phyloP scores from a whole-genome alignment of 2,113 vertebrate genomes.

The Chaetodon auriga region DNA sequence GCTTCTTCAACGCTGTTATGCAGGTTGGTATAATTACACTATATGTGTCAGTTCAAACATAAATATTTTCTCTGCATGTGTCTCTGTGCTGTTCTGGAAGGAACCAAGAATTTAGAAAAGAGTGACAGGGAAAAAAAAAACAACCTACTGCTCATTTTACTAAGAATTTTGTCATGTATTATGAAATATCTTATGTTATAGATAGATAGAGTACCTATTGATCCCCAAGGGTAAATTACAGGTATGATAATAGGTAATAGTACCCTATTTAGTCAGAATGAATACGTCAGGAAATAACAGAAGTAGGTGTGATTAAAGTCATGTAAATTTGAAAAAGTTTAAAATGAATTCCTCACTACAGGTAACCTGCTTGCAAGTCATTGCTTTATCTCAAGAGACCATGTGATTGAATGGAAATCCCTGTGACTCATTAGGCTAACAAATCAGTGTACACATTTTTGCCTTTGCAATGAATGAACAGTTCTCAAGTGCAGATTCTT shows the following conservation, averaged over 20 bases:
- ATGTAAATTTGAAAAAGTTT: too few species aligned
- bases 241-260: not conserved
- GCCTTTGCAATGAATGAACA: not conserved
- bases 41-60: not conserved
- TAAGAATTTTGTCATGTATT: not conserved
- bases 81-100: not conserved
- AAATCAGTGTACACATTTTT: not conserved
- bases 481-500: constrained; percentile 5
- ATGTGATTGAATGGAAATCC: not conserved
- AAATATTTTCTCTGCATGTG: not conserved
- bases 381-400: constrained; percentile 9
- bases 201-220: too few species aligned
- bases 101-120: not conserved
- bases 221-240: too few species aligned
- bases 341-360: not conserved
- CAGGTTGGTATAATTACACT: constrained; percentile 85
- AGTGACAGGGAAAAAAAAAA: not conserved
- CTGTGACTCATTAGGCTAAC: not conserved
- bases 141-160: not conserved
- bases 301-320: not conserved
- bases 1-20: constrained; percentile 99
- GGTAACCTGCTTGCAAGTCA: constrained; percentile 2
- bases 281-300: not conserved
- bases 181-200: not conserved
- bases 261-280: not conserved